Conservation (phyloP, 1,140 invertebrate species). For the Sycophila sp. region DNA sequence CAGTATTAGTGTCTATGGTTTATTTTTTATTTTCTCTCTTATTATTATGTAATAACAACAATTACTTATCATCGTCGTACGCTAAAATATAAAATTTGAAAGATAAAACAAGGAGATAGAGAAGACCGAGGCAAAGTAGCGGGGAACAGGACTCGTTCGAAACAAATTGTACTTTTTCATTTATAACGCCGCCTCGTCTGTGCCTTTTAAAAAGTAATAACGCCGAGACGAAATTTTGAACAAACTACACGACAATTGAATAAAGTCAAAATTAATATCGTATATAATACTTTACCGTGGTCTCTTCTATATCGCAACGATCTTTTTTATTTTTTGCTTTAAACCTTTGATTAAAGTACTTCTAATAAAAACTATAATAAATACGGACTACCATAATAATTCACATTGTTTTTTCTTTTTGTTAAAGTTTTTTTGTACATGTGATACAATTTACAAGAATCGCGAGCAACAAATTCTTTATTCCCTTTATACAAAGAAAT, state of each 20-base stretch:
- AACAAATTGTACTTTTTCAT: too few relatives aligned
- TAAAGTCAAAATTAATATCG: neutral
- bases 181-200: too few relatives aligned
- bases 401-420: neutral
- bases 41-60: neutral
- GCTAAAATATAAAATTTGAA: slow-evolving; percentile 34
- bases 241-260: neutral
- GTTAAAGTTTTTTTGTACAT: slow-evolving; percentile 1
- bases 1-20: neutral
- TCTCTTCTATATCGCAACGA: slow-evolving; percentile 9
- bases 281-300: neutral
- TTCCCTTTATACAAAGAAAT: neutral
- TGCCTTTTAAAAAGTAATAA: too few relatives aligned
- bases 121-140: slow-evolving; percentile 14
- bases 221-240: too few relatives aligned
- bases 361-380: slow-evolving; percentile 16
- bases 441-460: slow-evolving; percentile 11
- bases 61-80: neutral
- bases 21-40: too few relatives aligned
- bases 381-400: slow-evolving; percentile 10
- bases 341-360: neutral
- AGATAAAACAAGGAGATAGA: slow-evolving; percentile 26
- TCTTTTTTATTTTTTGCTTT: too few relatives aligned
- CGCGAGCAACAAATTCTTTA: neutral
- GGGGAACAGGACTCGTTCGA: too few relatives aligned